Evolutionary conservation across 2,888 invertebrate species (phyloP).

Genomic region (Trissolcus japonicus): DNA sequence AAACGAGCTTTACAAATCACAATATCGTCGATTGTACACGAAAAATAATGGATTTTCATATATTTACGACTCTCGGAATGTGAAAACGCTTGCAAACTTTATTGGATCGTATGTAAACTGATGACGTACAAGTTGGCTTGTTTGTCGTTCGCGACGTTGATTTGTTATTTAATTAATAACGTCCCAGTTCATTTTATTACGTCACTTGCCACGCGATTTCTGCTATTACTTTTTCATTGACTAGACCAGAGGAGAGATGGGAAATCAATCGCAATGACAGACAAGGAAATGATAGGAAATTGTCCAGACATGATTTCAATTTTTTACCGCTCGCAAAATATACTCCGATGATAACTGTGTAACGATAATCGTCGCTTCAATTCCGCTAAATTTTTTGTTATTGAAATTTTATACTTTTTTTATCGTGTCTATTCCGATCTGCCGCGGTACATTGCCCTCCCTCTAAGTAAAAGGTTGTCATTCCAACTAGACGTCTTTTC

Average conservation of each 20-base stretch:
- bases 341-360: background rate
- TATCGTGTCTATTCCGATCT: background rate
- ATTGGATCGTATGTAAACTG: constrained; percentile 25
- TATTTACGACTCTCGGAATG: constrained; percentile 21
- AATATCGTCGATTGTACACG: constrained; percentile 41
- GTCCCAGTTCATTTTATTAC: too few relatives aligned
- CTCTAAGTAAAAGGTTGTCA: constrained; percentile 2
- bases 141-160: background rate
- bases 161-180: background rate
- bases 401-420: background rate
- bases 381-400: background rate
- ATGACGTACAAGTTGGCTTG: constrained; percentile 17
- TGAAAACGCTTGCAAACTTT: constrained; percentile 22
- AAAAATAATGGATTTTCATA: constrained; percentile 50
- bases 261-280: background rate
- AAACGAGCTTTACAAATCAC: constrained; percentile 50
- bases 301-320: constrained; percentile 21
- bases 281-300: constrained; percentile 19
- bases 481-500: constrained; percentile 10
- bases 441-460: constrained; percentile 1
- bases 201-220: too few relatives aligned
- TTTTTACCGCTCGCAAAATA: background rate
- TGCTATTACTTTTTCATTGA: too few relatives aligned
- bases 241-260: too few relatives aligned
- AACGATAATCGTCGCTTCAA: background rate